Percentiles rank a stretch among this genome's conserved stretches.
phyloP scores from a whole-genome alignment of 1,140 invertebrate species.

The Caerostris extrusa region DNA sequence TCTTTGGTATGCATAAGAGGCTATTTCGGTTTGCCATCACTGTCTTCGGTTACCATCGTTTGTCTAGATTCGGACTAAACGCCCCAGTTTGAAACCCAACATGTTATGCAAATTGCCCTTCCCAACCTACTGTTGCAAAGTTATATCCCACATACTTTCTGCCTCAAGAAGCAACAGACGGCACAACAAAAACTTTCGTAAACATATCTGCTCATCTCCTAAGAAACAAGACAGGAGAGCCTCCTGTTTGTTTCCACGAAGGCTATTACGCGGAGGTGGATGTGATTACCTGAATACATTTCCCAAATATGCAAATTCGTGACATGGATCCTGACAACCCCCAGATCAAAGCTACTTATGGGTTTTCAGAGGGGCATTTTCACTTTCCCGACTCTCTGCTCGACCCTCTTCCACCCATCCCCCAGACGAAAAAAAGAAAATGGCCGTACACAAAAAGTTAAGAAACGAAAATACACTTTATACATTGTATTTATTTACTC shows the following conservation, averaged over 20 bases:
- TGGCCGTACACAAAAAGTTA: not conserved
- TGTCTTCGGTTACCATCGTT: too few relatives aligned
- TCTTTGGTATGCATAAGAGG: too few relatives aligned
- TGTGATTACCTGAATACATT: conserved; percentile 12
- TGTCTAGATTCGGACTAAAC: too few relatives aligned
- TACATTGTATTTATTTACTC: conserved; percentile 63
- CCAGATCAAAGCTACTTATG: conserved; percentile 66
- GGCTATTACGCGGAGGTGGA: not conserved
- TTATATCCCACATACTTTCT: too few relatives aligned
- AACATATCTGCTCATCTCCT: too few relatives aligned
- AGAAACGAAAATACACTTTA: not conserved
- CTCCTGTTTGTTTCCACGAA: not conserved
- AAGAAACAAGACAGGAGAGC: too few relatives aligned
- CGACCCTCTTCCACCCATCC: not conserved
- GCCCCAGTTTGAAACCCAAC: too few relatives aligned
- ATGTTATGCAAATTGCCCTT: too few relatives aligned
- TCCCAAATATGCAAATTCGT: conserved; percentile 62
- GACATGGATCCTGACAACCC: not conserved
- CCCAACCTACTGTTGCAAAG: too few relatives aligned
- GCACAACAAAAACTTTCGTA: too few relatives aligned
- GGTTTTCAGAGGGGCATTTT: conserved; percentile 33
- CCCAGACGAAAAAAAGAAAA: not conserved
- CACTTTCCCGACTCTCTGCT: not conserved
- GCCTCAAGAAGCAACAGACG: too few relatives aligned
- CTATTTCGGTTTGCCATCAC: too few relatives aligned